phyloP scores from a whole-genome alignment of 2,888 invertebrate species.

The Amphiduros pacificus region DNA sequence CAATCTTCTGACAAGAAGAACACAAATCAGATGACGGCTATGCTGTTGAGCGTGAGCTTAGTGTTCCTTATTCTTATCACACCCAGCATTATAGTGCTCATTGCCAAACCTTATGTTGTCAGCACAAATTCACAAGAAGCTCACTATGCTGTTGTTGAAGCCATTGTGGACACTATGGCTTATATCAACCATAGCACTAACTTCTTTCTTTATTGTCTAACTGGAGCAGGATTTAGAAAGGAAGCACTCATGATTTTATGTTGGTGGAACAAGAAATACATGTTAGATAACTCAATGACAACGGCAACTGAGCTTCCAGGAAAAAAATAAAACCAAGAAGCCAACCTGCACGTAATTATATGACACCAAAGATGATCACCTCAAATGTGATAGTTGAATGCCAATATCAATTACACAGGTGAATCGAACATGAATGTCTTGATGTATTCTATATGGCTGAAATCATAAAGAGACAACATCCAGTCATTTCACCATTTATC shows the following conservation, averaged over 20 bases:
- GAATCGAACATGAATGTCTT: no score
- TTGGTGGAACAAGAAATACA: no score
- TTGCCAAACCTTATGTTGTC: constrained; percentile 7
- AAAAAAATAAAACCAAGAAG: no score
- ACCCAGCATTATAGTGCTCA: constrained; percentile 9
- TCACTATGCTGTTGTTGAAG: not conserved
- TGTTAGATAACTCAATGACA: no score
- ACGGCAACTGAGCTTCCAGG: no score
- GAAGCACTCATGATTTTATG: constrained; percentile 2
- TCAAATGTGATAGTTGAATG: no score
- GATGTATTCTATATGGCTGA: no score
- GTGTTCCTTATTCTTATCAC: constrained; percentile 12
- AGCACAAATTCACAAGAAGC: not conserved
- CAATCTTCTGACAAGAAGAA: not conserved
- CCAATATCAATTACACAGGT: no score
- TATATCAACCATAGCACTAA: constrained; percentile 17
- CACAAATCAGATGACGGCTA: constrained; percentile 11
- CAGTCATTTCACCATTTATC: no score
- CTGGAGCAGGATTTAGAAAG: constrained; percentile 14
- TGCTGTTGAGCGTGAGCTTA: constrained; percentile 11
- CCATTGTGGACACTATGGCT: constrained; percentile 13
- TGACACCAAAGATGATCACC: no score
- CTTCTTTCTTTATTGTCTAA: constrained; percentile 19
- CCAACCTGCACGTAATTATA: no score
- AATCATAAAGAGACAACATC: no score